Evolutionary conservation across 2,797 vertebrate species (phyloP).

Genomic region (Molossus alvarezi): DNA sequence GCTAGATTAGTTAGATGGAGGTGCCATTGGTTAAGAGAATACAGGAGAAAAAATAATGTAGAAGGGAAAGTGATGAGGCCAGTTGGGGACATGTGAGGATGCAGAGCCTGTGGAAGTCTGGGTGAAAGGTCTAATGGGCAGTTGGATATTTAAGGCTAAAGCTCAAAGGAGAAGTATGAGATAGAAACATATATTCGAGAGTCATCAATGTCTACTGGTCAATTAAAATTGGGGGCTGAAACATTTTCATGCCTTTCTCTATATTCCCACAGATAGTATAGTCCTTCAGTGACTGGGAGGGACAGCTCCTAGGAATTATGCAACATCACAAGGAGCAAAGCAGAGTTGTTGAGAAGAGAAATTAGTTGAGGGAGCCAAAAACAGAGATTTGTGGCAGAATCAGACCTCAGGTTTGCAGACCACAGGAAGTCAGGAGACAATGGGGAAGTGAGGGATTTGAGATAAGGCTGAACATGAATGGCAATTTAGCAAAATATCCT

Average conservation of each 20-base stretch:
- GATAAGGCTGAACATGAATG: background rate
- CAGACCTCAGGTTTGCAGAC: constrained; percentile 13
- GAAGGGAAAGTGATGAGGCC: background rate
- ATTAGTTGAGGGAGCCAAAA: background rate
- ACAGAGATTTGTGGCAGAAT: constrained; percentile 11
- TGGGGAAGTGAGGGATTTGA: constrained; percentile 55
- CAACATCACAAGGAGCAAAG: background rate
- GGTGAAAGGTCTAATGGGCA: background rate
- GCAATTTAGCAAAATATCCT: constrained; percentile 30
- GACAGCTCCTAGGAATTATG: background rate
- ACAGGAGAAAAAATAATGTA: background rate
- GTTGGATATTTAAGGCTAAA: constrained; percentile 6
- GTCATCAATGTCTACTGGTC: background rate
- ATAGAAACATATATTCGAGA: background rate
- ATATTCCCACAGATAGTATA: background rate
- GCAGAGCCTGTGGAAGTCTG: background rate
- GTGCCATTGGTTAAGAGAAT: background rate
- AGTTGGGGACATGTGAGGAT: background rate
- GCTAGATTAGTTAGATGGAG: background rate
- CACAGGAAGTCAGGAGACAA: background rate
- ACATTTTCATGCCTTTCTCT: background rate
- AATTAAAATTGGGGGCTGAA: background rate
- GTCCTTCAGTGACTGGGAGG: background rate
- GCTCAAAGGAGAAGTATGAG: background rate
- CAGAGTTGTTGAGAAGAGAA: constrained; percentile 11